Percentiles rank a stretch among this genome's conserved stretches.
These are phyloP conservation scores for Cynodonichthys magdalenae DNA, from an alignment of 2,797 vertebrate genomes.

Conservation along the genomic window DNA sequence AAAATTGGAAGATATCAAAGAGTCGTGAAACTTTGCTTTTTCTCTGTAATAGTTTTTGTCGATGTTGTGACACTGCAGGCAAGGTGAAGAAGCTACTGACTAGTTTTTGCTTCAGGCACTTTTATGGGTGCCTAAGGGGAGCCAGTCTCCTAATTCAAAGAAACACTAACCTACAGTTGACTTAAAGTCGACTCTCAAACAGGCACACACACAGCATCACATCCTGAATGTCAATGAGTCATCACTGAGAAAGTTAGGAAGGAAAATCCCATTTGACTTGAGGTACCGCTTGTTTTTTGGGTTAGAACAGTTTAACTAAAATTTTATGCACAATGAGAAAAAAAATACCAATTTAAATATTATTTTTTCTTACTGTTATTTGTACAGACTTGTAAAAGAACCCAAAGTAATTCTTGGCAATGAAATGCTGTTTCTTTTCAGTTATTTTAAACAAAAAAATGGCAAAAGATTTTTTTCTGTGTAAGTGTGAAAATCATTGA, in stretches of 20 bases:
- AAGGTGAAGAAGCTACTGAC: constrained; percentile 39
- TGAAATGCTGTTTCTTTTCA: too few species aligned
- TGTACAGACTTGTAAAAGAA: too few species aligned
- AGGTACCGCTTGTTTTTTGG: not conserved
- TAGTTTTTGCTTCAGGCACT: constrained; percentile 64
- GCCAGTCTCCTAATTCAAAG: constrained; percentile 48
- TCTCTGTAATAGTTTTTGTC: constrained; percentile 54
- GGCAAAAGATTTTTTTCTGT: too few species aligned
- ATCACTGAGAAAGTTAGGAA: constrained; percentile 21
- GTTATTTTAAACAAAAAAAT: too few species aligned
- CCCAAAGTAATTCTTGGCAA: too few species aligned
- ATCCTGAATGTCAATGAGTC: constrained; percentile 52
- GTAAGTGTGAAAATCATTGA: too few species aligned
- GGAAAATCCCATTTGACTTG: constrained; percentile 28
- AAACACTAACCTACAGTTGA: constrained; percentile 52
- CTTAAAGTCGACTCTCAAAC: constrained; percentile 51
- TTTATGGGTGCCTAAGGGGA: constrained; percentile 60
- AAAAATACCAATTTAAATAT: not conserved
- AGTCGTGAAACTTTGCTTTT: constrained; percentile 50
- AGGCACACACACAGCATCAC: constrained; percentile 30
- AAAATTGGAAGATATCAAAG: constrained; percentile 39
- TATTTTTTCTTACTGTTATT: not conserved
- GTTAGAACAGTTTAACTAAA: not conserved
- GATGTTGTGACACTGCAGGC: constrained; percentile 40
- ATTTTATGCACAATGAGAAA: not conserved